Percentiles rank a stretch among this genome's conserved stretches.
Conservation (phyloP, 2,113 vertebrate genomes). For the Ginglymostoma cirratum region DNA sequence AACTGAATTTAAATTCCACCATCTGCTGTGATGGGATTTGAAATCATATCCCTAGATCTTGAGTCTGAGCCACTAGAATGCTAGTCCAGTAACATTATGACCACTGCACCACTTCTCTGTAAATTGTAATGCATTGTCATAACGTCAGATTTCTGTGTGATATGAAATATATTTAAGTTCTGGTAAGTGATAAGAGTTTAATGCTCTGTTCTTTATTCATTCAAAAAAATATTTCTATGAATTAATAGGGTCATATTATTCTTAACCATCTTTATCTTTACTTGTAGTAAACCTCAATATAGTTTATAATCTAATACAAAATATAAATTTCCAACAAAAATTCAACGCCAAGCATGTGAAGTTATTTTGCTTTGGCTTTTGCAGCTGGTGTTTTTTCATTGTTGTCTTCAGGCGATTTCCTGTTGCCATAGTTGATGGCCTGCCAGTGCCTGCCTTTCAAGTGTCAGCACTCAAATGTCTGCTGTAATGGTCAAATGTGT, state of each 20-base stretch:
- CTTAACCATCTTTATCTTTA: background rate
- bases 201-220: background rate
- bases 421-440: constrained; percentile 69
- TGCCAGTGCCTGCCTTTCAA: constrained; percentile 73
- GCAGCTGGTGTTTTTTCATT: constrained; percentile 70
- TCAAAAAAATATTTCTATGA: background rate
- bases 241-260: background rate
- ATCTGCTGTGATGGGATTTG: no score
- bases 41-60: no score
- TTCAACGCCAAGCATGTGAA: constrained; percentile 51
- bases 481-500: constrained; percentile 65
- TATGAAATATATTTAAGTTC: background rate
- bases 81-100: no score
- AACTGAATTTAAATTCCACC: no score
- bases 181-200: background rate
- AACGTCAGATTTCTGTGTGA: background rate
- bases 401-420: constrained; percentile 69
- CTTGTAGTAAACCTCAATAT: background rate
- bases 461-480: constrained; percentile 67
- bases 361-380: constrained; percentile 57
- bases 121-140: background rate
- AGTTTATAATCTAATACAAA: background rate
- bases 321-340: constrained; percentile 24
- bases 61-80: no score
- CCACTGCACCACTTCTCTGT: no score